Percentiles rank a stretch among this genome's conserved stretches.
phyloP scores from a whole-genome alignment of 2,888 invertebrate species.

The Drosophila macrospina region DNA sequence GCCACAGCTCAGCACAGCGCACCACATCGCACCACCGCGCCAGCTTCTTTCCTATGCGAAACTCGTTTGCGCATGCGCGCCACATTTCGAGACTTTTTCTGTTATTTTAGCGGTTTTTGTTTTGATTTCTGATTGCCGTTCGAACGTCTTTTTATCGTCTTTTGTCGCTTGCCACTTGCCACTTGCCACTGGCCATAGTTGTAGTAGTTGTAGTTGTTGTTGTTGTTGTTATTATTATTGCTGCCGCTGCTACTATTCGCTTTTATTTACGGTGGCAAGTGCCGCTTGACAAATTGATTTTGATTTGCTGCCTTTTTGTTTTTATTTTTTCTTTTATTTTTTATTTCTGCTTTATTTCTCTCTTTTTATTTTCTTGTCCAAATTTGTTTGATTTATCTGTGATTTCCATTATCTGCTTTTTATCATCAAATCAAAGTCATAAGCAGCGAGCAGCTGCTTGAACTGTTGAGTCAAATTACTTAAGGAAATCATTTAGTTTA shows the following conservation, averaged over 20 bases:
- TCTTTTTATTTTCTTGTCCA: neutral
- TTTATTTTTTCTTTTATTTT: too few relatives aligned
- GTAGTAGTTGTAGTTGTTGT: conserved; percentile 36
- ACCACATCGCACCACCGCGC: neutral
- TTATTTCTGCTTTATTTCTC: conserved; percentile 20
- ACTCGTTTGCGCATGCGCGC: conserved; percentile 77
- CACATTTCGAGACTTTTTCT: conserved; percentile 70
- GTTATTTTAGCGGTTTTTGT: conserved; percentile 80
- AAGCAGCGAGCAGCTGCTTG: neutral
- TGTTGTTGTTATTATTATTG: conserved; percentile 38
- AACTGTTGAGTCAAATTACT: neutral
- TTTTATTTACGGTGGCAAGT: conserved; percentile 77
- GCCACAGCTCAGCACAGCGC: neutral
- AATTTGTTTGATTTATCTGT: conserved; percentile 8
- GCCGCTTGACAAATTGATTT: conserved; percentile 78
- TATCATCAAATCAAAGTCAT: neutral
- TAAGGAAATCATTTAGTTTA: neutral
- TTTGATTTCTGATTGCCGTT: conserved; percentile 81
- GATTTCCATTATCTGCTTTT: conserved; percentile 3
- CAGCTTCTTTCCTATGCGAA: conserved; percentile 25
- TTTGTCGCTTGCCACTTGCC: conserved; percentile 32
- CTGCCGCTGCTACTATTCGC: conserved; percentile 50
- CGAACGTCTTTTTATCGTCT: conserved; percentile 54
- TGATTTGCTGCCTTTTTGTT: conserved; percentile 61
- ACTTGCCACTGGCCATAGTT: conserved; percentile 35